Percentiles rank a stretch among this genome's conserved stretches.
Evolutionary conservation across 2,888 invertebrate species (phyloP).

Genomic region (Nemurella pictetii): DNA sequence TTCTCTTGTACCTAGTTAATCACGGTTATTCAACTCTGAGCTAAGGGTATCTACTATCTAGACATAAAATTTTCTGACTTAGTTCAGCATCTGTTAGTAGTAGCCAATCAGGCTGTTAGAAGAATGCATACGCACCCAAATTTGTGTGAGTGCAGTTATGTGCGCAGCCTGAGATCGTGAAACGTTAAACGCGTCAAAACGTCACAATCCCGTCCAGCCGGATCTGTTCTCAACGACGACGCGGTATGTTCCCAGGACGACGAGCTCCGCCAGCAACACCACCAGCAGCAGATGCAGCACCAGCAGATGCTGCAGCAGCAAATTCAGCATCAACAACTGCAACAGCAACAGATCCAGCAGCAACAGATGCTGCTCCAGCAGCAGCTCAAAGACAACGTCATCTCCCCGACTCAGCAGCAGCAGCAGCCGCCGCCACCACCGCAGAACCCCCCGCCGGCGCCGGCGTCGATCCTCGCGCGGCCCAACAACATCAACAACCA

Average conservation of each 20-base stretch:
- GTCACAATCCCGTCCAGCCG: no score
- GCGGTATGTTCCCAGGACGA: conserved; percentile 34
- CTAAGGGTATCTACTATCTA: no score
- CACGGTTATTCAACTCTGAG: no score
- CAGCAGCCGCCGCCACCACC: conserved; percentile 52
- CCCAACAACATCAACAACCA: conserved; percentile 45
- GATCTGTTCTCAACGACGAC: no score
- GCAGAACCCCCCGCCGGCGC: conserved; percentile 47
- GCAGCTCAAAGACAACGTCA: conserved; percentile 45
- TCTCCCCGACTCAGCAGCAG: conserved; percentile 50
- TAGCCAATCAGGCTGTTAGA: no score
- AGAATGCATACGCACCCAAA: no score
- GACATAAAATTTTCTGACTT: no score
- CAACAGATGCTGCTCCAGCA: conserved; percentile 36
- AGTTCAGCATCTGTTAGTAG: no score
- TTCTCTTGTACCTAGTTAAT: no score
- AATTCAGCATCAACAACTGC: conserved; percentile 44
- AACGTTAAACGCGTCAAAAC: no score
- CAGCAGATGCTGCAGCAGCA: conserved; percentile 42
- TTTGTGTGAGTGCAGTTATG: no score
- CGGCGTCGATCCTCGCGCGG: conserved; percentile 48
- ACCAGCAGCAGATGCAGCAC: conserved; percentile 42
- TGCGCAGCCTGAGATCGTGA: no score
- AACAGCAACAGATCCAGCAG: conserved; percentile 34
- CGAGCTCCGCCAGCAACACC: conserved; percentile 38